These are phyloP conservation scores for Keiferia lycopersicella DNA, from an alignment of 2,888 invertebrate genomes.

Conservation along the genomic window DNA sequence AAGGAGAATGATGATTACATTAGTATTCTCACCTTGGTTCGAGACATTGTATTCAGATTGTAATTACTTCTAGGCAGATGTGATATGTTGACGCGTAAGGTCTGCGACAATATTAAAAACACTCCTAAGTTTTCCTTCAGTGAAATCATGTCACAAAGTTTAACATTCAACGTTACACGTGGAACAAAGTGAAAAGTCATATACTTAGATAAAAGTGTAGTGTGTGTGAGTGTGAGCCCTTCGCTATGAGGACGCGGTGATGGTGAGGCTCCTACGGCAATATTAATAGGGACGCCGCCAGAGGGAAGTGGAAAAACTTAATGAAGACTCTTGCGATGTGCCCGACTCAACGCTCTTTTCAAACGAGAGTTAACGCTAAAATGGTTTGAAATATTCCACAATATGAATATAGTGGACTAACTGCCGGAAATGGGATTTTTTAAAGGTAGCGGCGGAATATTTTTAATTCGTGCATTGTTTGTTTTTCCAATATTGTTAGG, in stretches of 20 bases:
- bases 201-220: constrained; percentile 6
- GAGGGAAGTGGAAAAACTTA: constrained; percentile 10
- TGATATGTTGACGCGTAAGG: neutral
- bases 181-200: constrained; percentile 4
- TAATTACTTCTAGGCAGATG: neutral
- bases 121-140: neutral
- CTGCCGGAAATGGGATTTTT: neutral
- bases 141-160: neutral
- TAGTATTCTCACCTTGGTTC: neutral
- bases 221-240: too few relatives aligned
- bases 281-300: constrained; percentile 14
- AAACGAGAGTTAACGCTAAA: neutral
- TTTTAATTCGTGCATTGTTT: neutral
- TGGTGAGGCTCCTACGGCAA: constrained; percentile 1
- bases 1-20: too few relatives aligned
- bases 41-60: neutral
- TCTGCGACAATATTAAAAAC: neutral
- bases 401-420: neutral
- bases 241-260: neutral
- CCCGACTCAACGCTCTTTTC: constrained; percentile 5
- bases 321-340: constrained; percentile 13
- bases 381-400: neutral
- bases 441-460: neutral
- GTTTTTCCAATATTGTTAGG: neutral
- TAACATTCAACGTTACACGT: neutral